Conservation (phyloP, 1,140 invertebrate species). For the Ceratina calcarata region DNA sequence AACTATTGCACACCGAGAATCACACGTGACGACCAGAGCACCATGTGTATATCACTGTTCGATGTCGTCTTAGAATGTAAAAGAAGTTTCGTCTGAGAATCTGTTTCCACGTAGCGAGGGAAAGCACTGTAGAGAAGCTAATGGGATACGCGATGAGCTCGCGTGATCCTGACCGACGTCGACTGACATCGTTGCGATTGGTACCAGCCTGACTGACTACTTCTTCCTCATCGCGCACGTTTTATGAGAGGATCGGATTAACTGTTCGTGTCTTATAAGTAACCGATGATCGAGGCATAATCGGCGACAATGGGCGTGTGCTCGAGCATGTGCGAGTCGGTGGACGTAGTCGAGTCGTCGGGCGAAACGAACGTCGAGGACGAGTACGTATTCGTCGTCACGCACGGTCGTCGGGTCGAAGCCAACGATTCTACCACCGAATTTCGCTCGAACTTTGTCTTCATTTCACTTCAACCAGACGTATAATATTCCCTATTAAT, state of each 20-base stretch:
- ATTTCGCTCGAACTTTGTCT: slow-evolving; percentile 12
- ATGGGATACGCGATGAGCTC: not conserved
- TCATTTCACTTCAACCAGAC: too few species aligned
- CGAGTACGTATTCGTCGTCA: slow-evolving; percentile 52
- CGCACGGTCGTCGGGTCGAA: not conserved
- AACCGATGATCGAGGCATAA: slow-evolving; percentile 35
- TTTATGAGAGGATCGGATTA: slow-evolving; percentile 22
- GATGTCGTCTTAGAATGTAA: not conserved
- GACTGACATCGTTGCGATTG: slow-evolving; percentile 17
- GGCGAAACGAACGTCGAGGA: slow-evolving; percentile 47
- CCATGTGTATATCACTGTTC: not conserved
- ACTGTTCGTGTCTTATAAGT: slow-evolving; percentile 40
- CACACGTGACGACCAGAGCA: too few species aligned
- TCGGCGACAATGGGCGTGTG: slow-evolving; percentile 51
- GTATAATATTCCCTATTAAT: too few species aligned
- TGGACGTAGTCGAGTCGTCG: slow-evolving; percentile 58
- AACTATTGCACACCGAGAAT: too few species aligned
- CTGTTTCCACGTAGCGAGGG: not conserved
- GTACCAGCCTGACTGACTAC: not conserved
- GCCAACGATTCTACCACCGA: not conserved
- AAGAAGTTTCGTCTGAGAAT: not conserved
- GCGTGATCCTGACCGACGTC: slow-evolving; percentile 1
- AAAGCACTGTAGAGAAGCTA: not conserved
- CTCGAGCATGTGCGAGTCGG: slow-evolving; percentile 56
- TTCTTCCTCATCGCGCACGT: not conserved